phyloP scores from a whole-genome alignment of 2,113 vertebrate species.

The Castor canadensis region DNA sequence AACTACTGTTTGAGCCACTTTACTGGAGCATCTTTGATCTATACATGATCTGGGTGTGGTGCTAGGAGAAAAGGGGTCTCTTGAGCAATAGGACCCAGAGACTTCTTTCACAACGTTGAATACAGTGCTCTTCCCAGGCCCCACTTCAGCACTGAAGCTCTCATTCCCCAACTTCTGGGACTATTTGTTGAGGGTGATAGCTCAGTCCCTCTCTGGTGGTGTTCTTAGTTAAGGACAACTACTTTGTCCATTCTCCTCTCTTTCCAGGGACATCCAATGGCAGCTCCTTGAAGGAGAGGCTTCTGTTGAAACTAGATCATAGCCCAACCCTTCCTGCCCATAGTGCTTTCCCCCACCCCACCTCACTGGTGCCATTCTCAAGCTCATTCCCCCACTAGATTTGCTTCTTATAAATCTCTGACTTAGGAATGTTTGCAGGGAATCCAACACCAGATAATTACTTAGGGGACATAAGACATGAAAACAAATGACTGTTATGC shows the following conservation, averaged over 20 bases:
- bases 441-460: neutral
- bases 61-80: neutral
- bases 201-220: neutral
- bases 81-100: neutral
- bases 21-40: neutral
- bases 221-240: neutral
- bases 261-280: neutral
- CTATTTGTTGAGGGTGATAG: neutral
- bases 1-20: neutral
- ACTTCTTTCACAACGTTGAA: neutral
- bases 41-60: fast-evolving
- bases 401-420: neutral
- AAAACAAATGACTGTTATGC: neutral
- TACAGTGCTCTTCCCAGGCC: no score
- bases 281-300: neutral
- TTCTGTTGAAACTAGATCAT: neutral
- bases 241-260: neutral
- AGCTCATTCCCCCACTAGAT: neutral
- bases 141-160: neutral
- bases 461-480: neutral
- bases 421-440: neutral
- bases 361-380: neutral
- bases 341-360: neutral
- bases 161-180: neutral
- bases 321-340: neutral